phyloP scores from a whole-genome alignment of 2,797 vertebrate genomes.

The Phrynocephalus forsythii region DNA sequence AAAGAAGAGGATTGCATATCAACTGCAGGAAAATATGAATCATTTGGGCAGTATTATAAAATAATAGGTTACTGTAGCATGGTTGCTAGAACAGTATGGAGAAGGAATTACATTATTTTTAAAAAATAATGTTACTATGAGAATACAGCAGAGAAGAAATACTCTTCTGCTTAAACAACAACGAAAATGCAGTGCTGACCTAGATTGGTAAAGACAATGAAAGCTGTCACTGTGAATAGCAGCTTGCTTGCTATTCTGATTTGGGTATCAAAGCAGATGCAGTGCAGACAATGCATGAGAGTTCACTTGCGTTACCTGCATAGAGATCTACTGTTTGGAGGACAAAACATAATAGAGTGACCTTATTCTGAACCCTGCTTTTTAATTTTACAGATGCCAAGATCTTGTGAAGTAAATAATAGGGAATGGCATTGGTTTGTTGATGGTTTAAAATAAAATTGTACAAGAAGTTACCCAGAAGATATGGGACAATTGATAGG shows the following conservation, averaged over 20 bases:
- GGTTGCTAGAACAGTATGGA: slow-evolving; percentile 32
- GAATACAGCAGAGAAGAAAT: slow-evolving; percentile 48
- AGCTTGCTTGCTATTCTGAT: slow-evolving; percentile 81
- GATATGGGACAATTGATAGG: background rate
- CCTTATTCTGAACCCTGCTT: slow-evolving; percentile 51
- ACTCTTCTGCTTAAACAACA: slow-evolving; percentile 57
- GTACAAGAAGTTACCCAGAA: slow-evolving; percentile 64
- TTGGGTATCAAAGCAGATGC: slow-evolving; percentile 78
- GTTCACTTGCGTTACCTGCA: slow-evolving; percentile 76
- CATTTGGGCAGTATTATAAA: slow-evolving; percentile 38
- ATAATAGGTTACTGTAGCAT: slow-evolving; percentile 41
- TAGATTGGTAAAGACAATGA: slow-evolving; percentile 82
- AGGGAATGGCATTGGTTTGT: slow-evolving; percentile 47
- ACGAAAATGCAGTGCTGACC: slow-evolving; percentile 76
- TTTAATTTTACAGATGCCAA: slow-evolving; percentile 51
- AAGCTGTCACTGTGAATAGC: slow-evolving; percentile 81
- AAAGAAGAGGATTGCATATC: slow-evolving; percentile 71
- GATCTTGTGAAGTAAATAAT: slow-evolving; percentile 60
- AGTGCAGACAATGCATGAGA: slow-evolving; percentile 73
- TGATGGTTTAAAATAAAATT: slow-evolving; percentile 67
- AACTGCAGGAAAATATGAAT: slow-evolving; percentile 70
- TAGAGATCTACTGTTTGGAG: slow-evolving; percentile 54
- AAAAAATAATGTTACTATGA: slow-evolving; percentile 36
- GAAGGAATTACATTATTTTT: background rate
- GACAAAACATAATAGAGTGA: slow-evolving; percentile 58